Evolutionary conservation across 2,888 invertebrate species (phyloP).

Genomic region (Dynastes grantii): DNA sequence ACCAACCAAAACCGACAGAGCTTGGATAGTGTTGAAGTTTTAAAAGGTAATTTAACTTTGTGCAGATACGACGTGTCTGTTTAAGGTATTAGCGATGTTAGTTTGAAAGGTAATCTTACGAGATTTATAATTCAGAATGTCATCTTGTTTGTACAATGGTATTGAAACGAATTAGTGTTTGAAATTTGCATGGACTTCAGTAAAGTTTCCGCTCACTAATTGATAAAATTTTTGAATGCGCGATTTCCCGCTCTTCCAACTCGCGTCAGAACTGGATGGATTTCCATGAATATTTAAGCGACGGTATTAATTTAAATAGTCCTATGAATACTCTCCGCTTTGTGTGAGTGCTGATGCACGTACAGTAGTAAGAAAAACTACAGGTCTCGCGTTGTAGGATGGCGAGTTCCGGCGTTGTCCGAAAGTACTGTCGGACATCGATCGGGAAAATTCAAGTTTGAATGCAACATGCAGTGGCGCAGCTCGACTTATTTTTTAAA

Average conservation of each 20-base stretch:
- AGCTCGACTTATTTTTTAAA: too few species aligned
- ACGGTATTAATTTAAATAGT: slow-evolving; percentile 33
- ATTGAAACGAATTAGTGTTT: slow-evolving; percentile 42
- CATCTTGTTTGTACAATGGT: slow-evolving; percentile 44
- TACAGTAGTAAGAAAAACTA: too few species aligned
- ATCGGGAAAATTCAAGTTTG: too few species aligned
- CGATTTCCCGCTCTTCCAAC: slow-evolving; percentile 12
- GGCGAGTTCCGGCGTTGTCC: too few species aligned
- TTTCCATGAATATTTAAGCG: slow-evolving; percentile 40
- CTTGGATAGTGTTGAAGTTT: slow-evolving; percentile 40
- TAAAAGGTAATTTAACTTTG: slow-evolving; percentile 47
- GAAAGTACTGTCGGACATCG: too few species aligned
- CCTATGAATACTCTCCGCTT: neutral
- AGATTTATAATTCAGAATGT: slow-evolving; percentile 45
- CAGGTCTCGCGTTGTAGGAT: too few species aligned
- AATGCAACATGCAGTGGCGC: too few species aligned
- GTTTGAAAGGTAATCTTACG: slow-evolving; percentile 41
- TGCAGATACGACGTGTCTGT: slow-evolving; percentile 37
- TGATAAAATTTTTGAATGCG: slow-evolving; percentile 34
- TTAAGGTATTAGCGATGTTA: slow-evolving; percentile 43
- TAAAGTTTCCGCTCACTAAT: slow-evolving; percentile 36
- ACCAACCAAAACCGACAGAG: slow-evolving; percentile 17
- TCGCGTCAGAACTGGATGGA: slow-evolving; percentile 17
- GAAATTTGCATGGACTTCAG: slow-evolving; percentile 40
- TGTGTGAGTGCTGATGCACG: neutral